Base-by-base conservation (phyloP, 2,797 vertebrate genomes). In the Macropus fuliginosus region DNA sequence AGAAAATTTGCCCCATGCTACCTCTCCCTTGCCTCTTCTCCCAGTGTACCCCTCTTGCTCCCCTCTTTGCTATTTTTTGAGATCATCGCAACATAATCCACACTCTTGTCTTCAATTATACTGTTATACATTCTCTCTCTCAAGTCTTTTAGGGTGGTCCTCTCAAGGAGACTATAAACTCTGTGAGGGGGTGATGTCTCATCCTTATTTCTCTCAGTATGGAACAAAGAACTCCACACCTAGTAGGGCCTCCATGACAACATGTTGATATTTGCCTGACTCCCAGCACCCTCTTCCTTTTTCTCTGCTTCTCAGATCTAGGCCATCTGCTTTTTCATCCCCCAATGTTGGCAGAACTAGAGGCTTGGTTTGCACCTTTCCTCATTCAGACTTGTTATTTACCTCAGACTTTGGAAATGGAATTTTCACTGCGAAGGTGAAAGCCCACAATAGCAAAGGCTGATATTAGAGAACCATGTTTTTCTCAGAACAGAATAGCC, bases 401-500 rank as follows among this genome's bases (percentile, higher is more conserved):
- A 91, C 96, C 94, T 46, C 91, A 97, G 95, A 96, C 40, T 94
- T 95, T 96, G 94, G 93, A 97, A 95, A 96, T 94, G 93, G 93
- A 46, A 81, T 46, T 96, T 92, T 94, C 96, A 13, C 91, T 96
- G 89, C 92, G 62, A 74, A 54, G 91, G 91, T 94, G 92, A 96
- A 97, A 96, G 96, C 54, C 5, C 40, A 56, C 56, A 40, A 96
- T 96, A 97, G 94, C 3, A 0, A 92, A 91, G 96, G 96, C 95
- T 97, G 97, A 94, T 93, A 98, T 96, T 94, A 56, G 93, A 97
- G 94, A 98, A 96, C 94, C 95, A 54, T 97, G 93, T 95, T 97
- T 98, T 94, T 97, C 97, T 96, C 97, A 97, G 96, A 95, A 95
- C 92, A 95, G 94, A 90, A 27, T 28, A 62, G 97, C 92, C 52